Conservation (phyloP, 2,797 vertebrate species). For the Carduelis carduelis region DNA sequence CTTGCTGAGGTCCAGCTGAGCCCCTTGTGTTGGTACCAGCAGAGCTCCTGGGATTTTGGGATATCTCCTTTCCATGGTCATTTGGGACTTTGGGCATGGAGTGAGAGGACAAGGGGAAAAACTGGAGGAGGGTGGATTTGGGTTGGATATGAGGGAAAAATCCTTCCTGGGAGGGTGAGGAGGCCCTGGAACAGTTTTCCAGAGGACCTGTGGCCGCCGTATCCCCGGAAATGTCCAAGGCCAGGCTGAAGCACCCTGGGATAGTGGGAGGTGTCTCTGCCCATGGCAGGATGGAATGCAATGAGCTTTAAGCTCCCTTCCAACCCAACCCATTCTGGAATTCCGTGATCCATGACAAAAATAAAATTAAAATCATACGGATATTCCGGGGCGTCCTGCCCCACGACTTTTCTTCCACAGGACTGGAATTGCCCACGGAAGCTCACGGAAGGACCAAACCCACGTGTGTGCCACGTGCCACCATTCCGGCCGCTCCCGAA, state of each 20-base stretch:
- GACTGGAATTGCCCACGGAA: not conserved
- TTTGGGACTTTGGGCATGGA: not conserved
- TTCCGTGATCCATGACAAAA: not conserved
- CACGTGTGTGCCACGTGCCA: not conserved
- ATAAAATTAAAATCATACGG: accelerated
- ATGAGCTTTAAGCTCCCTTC: not conserved
- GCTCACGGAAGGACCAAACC: not conserved
- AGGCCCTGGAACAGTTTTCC: not conserved
- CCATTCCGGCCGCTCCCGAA: accelerated
- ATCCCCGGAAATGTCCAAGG: not conserved
- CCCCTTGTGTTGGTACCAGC: not conserved
- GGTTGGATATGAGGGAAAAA: not conserved
- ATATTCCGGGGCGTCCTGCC: not conserved
- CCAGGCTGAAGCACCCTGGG: not conserved
- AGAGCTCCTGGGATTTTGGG: not conserved
- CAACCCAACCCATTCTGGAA: not conserved
- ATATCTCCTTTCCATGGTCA: not conserved
- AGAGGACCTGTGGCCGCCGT: not conserved
- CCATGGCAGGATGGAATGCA: not conserved
- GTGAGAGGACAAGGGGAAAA: not conserved
- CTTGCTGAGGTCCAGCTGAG: not conserved
- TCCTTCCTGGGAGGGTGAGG: too few species aligned
- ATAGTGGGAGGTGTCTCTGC: not conserved
- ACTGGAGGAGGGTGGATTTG: not conserved
- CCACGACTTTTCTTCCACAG: accelerated